Evolutionary conservation across 1,140 invertebrate species (phyloP).

Genomic region (Latrodectus geometricus): DNA sequence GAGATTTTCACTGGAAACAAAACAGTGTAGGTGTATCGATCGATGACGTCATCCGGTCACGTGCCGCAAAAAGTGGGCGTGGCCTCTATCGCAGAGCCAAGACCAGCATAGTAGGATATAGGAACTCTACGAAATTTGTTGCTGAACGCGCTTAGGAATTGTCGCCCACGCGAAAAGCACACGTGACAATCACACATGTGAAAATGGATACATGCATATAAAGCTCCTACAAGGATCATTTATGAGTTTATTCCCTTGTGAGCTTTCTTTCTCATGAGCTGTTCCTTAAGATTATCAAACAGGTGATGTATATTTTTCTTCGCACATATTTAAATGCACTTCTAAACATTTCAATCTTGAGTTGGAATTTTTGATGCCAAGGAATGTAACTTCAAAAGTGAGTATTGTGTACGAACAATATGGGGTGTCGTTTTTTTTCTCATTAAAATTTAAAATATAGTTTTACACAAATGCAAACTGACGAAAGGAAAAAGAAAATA

Average conservation of each 20-base stretch:
- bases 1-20: neutral
- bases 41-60: neutral
- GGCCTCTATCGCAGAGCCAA: neutral
- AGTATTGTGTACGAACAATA: too few species aligned
- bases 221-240: neutral
- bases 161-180: neutral
- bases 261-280: neutral
- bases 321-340: neutral
- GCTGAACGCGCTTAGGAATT: neutral
- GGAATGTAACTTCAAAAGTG: too few species aligned
- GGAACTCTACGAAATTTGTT: neutral
- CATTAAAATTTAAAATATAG: too few species aligned
- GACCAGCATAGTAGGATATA: neutral
- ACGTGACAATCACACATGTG: conserved; percentile 1
- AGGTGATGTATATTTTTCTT: neutral
- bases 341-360: too few species aligned
- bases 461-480: too few species aligned
- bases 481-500: too few species aligned
- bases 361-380: too few species aligned
- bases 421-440: too few species aligned
- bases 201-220: neutral
- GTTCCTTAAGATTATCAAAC: neutral
- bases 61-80: neutral
- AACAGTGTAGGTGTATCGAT: conserved; percentile 1
- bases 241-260: neutral